A percentile compares a stretch with the other conserved stretches of the same genome.
Evolutionary conservation across 2,113 vertebrate genomes (phyloP).

Genomic region (Anarrhichthys ocellatus): DNA sequence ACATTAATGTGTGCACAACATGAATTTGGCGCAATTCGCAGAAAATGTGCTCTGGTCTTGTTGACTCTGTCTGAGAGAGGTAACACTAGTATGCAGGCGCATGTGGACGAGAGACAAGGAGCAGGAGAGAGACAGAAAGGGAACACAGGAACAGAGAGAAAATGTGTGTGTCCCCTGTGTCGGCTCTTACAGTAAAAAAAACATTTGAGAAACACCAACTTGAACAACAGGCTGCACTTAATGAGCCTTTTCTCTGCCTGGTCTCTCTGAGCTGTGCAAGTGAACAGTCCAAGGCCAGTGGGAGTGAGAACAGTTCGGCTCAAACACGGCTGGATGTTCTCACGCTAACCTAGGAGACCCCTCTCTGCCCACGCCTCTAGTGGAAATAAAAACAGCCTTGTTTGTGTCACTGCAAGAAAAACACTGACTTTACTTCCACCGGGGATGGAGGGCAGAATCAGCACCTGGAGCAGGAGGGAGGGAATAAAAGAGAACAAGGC

Average conservation of each 20-base stretch:
- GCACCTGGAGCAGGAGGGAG: constrained; percentile 14
- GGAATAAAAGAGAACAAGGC: constrained; percentile 1
- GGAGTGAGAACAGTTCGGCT: constrained; percentile 58
- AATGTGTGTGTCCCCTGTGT: background rate
- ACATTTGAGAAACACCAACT: background rate
- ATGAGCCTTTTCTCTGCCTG: constrained; percentile 19
- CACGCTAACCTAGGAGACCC: constrained; percentile 32
- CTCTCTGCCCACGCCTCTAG: background rate
- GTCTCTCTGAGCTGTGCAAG: constrained; percentile 12
- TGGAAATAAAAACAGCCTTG: constrained; percentile 18
- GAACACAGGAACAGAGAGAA: background rate
- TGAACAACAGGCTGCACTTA: constrained; percentile 1
- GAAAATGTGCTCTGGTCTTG: background rate
- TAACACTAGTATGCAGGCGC: constrained; percentile 5
- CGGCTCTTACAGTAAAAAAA: background rate
- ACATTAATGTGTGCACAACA: background rate
- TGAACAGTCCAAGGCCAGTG: constrained; percentile 65
- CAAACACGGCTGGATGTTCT: constrained; percentile 72
- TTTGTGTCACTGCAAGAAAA: constrained; percentile 41
- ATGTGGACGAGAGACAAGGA: background rate
- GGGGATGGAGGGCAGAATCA: background rate
- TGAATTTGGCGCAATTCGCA: background rate
- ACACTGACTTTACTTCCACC: background rate
- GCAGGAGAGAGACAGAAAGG: background rate
- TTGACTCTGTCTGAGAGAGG: constrained; percentile 8